These are phyloP conservation scores for Ophion costatus DNA, from an alignment of 2,888 invertebrate genomes.

Conservation along the genomic window DNA sequence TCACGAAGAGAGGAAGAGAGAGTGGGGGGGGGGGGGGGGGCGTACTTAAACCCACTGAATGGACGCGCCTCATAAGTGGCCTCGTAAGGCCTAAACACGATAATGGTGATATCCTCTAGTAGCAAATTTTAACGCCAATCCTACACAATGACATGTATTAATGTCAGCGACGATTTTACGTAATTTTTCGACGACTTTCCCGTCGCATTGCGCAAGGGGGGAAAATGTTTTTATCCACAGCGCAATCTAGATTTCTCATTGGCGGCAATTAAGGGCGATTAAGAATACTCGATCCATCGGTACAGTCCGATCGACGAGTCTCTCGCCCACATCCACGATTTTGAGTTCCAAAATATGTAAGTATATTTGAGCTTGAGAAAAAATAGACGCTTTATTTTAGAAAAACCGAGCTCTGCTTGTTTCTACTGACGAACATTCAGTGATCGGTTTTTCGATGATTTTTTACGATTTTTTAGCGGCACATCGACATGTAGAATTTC, in stretches of 20 bases:
- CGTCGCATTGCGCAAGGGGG: background rate
- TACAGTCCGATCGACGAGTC: conserved; percentile 41
- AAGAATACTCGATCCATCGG: conserved; percentile 72
- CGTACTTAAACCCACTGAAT: conserved; percentile 41
- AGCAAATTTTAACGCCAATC: conserved; percentile 31
- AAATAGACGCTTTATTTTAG: no score
- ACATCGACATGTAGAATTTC: no score
- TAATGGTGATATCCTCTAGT: conserved; percentile 47
- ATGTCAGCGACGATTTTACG: background rate
- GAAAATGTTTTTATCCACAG: background rate
- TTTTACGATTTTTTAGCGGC: no score
- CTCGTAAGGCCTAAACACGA: conserved; percentile 55
- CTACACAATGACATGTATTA: conserved; percentile 1
- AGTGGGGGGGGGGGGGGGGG: conserved; percentile 29
- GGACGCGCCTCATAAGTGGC: conserved; percentile 56
- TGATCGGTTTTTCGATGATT: no score
- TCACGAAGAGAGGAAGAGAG: conserved; percentile 8
- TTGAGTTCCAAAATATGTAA: background rate
- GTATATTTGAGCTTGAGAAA: no score
- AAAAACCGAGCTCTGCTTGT: no score
- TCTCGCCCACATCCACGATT: background rate
- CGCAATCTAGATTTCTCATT: conserved; percentile 29
- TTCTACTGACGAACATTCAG: no score
- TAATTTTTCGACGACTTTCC: conserved; percentile 13
- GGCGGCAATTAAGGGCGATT: conserved; percentile 77